phyloP scores from a whole-genome alignment of 2,113 vertebrate genomes.

The Ornithorhynchus anatinus region DNA sequence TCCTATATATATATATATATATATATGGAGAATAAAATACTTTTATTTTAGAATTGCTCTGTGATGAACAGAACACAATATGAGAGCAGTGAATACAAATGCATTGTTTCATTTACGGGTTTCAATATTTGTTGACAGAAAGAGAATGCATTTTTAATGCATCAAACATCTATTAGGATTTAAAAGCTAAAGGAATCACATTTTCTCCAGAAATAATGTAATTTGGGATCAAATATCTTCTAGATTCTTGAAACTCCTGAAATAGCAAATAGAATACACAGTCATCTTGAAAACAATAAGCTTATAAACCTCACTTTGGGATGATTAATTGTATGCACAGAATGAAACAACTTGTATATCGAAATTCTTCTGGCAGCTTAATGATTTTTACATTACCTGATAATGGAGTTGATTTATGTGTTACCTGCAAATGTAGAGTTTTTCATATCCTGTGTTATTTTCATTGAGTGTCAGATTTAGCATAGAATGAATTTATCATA shows the following conservation, averaged over 20 bases:
- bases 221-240: not conserved
- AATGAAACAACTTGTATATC: too few species aligned
- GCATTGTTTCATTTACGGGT: not conserved
- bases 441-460: too few species aligned
- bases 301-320: too few species aligned
- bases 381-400: too few species aligned
- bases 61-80: not conserved
- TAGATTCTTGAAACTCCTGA: not conserved
- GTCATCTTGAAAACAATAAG: not conserved
- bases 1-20: conserved; percentile 8
- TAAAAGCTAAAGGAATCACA: not conserved
- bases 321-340: too few species aligned
- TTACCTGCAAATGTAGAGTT: too few species aligned
- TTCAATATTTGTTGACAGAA: not conserved
- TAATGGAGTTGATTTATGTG: too few species aligned
- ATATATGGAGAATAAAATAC: conserved; percentile 1
- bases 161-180: not conserved
- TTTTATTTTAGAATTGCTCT: not conserved
- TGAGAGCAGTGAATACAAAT: not conserved
- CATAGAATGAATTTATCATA: too few species aligned
- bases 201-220: conserved; percentile 2
- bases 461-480: too few species aligned
- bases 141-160: not conserved
- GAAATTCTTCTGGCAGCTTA: too few species aligned
- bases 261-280: not conserved